These are phyloP conservation scores for Leptinotarsa peninsularis DNA, from an alignment of 2,888 invertebrate genomes.

Conservation along the genomic window DNA sequence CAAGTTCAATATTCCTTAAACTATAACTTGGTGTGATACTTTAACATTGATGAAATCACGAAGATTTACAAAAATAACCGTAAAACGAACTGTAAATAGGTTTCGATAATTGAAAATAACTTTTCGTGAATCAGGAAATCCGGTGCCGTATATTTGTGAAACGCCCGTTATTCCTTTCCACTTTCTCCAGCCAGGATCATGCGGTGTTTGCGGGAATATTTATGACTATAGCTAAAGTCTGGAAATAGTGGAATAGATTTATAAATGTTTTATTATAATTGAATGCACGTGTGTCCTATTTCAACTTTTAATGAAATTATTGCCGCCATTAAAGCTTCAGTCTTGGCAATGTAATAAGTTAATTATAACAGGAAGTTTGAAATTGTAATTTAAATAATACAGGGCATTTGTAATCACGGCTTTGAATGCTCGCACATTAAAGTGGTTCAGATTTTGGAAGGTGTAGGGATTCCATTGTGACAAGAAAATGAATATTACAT, in stretches of 20 bases:
- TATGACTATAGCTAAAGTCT: slow-evolving; percentile 57
- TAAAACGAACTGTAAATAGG: neutral
- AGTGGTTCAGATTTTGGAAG: slow-evolving; percentile 53
- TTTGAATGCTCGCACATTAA: slow-evolving; percentile 58
- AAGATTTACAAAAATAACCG: neutral
- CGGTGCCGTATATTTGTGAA: slow-evolving; percentile 21
- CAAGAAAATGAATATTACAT: slow-evolving; percentile 12
- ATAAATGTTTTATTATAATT: slow-evolving; percentile 65
- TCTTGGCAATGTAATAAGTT: slow-evolving; percentile 64
- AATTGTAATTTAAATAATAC: slow-evolving; percentile 67
- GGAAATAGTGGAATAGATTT: slow-evolving; percentile 61
- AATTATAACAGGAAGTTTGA: slow-evolving; percentile 65
- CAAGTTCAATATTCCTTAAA: too few species aligned
- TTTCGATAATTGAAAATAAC: neutral
- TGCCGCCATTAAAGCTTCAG: slow-evolving; percentile 63
- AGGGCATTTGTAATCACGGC: slow-evolving; percentile 64
- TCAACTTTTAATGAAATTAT: slow-evolving; percentile 65
- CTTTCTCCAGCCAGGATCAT: slow-evolving; percentile 46
- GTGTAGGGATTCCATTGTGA: slow-evolving; percentile 7
- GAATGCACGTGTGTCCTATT: slow-evolving; percentile 64
- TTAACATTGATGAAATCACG: neutral
- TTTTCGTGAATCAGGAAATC: neutral
- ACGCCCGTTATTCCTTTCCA: slow-evolving; percentile 39
- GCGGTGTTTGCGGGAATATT: slow-evolving; percentile 53
- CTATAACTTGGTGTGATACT: too few species aligned